Evolutionary conservation across 1,140 invertebrate species (phyloP).

Genomic region (Drosophila serrata): DNA sequence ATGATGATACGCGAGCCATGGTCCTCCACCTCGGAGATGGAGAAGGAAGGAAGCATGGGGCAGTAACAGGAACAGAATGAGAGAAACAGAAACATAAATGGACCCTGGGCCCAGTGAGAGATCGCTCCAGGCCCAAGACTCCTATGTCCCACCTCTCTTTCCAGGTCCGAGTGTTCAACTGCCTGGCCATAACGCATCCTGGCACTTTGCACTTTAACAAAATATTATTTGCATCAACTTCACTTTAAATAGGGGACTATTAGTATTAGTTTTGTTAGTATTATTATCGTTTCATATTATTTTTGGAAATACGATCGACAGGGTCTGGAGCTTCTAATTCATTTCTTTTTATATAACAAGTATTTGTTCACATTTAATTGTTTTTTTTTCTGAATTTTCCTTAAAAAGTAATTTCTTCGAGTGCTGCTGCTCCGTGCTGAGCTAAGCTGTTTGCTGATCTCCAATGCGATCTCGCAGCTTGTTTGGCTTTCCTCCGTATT

Average conservation of each 20-base stretch:
- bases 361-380: background rate
- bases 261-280: no score
- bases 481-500: conserved; percentile 70
- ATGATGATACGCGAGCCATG: conserved; percentile 81
- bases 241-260: background rate
- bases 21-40: conserved; percentile 22
- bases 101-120: conserved; percentile 12
- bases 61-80: conserved; percentile 17
- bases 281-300: no score
- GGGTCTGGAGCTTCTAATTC: no score
- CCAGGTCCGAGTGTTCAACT: conserved; percentile 49
- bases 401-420: conserved; percentile 2
- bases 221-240: background rate
- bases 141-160: conserved; percentile 11
- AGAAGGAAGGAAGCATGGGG: conserved; percentile 30
- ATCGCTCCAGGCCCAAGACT: conserved; percentile 35
- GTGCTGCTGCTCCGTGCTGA: conserved; percentile 31
- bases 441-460: conserved; percentile 62
- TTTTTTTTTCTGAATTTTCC: background rate
- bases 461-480: conserved; percentile 55
- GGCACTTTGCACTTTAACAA: conserved; percentile 31
- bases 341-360: background rate
- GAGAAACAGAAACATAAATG: conserved; percentile 2
- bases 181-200: conserved; percentile 60
- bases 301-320: no score